Evolutionary conservation across 2,797 vertebrate genomes (phyloP).

Genomic region (Scolopax rusticola): DNA sequence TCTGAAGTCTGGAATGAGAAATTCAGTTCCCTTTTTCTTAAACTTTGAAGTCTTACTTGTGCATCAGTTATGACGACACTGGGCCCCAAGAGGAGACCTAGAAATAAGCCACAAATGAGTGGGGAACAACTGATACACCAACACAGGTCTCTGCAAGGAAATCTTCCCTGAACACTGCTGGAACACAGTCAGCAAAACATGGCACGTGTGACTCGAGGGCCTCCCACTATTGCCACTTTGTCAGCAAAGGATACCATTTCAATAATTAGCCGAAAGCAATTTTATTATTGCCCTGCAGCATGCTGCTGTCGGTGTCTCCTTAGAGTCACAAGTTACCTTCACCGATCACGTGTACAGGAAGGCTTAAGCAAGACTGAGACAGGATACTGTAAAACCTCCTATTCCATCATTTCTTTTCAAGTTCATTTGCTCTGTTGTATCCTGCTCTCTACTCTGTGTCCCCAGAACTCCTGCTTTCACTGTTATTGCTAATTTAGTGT

Average conservation of each 20-base stretch:
- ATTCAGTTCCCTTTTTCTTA: neutral
- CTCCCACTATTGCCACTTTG: neutral
- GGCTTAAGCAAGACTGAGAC: neutral
- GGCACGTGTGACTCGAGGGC: accelerated
- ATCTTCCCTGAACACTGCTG: neutral
- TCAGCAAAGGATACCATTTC: neutral
- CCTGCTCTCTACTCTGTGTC: neutral
- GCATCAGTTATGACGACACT: neutral
- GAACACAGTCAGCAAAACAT: neutral
- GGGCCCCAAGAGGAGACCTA: neutral
- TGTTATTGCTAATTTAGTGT: neutral
- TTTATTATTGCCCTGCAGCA: neutral
- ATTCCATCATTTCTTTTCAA: neutral
- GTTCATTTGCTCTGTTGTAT: neutral
- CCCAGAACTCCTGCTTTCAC: neutral
- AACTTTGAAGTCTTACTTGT: neutral
- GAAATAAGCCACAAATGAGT: neutral
- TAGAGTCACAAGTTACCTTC: neutral
- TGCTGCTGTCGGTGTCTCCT: neutral
- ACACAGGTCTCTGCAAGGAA: neutral
- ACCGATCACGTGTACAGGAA: neutral
- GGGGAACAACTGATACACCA: neutral
- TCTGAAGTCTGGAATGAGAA: neutral
- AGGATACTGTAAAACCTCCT: neutral
- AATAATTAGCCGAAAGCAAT: neutral